These are phyloP conservation scores for Bradypodion ventrale DNA, from an alignment of 2,797 vertebrate genomes.

Conservation along the genomic window DNA sequence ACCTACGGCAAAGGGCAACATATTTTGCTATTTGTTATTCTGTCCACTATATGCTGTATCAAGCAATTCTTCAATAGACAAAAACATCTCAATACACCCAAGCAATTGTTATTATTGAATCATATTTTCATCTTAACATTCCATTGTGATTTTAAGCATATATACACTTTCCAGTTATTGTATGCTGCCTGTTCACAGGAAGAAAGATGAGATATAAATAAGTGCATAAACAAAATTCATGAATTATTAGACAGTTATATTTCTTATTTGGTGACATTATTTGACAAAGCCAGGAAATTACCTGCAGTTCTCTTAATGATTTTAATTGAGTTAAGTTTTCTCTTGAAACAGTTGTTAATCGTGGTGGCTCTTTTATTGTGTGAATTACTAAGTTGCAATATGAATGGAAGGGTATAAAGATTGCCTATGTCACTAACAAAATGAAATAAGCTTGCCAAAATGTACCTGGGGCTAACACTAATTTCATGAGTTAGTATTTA, in stretches of 20 bases:
- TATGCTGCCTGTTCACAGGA: too few relatives aligned
- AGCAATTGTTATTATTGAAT: too few relatives aligned
- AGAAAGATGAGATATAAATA: too few relatives aligned
- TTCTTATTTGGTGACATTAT: not conserved
- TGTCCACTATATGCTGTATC: not conserved
- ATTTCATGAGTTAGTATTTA: too few relatives aligned
- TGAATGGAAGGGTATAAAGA: not conserved
- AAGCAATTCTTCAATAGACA: not conserved
- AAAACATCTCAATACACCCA: not conserved
- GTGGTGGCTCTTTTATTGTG: not conserved
- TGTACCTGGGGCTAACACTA: not conserved
- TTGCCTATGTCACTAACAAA: not conserved
- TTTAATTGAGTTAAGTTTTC: not conserved
- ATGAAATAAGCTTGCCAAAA: too few relatives aligned
- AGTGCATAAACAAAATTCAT: too few relatives aligned
- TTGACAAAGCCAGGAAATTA: not conserved
- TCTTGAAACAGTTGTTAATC: not conserved
- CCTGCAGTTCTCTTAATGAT: not conserved
- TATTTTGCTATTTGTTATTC: not conserved
- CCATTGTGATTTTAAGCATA: too few relatives aligned
- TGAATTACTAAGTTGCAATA: not conserved
- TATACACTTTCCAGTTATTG: too few relatives aligned
- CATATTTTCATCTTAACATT: too few relatives aligned
- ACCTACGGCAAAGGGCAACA: not conserved
- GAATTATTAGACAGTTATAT: not conserved